Conservation (phyloP, 2,888 invertebrate genomes). For the Leptogaster cylindrica region DNA sequence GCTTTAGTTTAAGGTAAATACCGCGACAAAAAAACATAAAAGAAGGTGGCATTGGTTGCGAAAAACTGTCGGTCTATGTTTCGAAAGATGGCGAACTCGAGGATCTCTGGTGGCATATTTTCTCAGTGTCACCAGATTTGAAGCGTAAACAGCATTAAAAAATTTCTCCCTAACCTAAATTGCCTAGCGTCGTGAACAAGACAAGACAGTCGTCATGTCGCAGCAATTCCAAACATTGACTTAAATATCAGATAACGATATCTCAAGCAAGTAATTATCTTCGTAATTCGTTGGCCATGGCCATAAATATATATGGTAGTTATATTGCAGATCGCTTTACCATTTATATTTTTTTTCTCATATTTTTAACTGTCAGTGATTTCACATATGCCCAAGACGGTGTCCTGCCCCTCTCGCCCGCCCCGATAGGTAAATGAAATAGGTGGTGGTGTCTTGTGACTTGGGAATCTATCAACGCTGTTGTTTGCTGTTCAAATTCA, state of each 20-base stretch:
- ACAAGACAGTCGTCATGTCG: slow-evolving; percentile 15
- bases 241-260: slow-evolving; percentile 35
- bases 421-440: too few species aligned
- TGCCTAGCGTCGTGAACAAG: background rate
- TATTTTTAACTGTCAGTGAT: slow-evolving; percentile 19
- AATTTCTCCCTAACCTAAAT: slow-evolving; percentile 15
- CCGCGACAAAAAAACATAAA: too few species aligned
- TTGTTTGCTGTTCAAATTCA: slow-evolving; percentile 29
- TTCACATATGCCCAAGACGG: background rate
- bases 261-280: slow-evolving; percentile 28
- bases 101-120: too few species aligned
- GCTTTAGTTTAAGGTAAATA: too few species aligned
- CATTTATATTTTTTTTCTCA: too few species aligned
- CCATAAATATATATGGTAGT: slow-evolving; percentile 37
- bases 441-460: slow-evolving; percentile 21
- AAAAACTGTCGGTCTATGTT: too few species aligned
- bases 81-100: too few species aligned
- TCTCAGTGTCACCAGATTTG: too few species aligned
- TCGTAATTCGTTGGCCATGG: slow-evolving; percentile 19
- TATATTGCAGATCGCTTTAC: slow-evolving; percentile 25
- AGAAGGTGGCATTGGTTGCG: too few species aligned
- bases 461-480: too few species aligned
- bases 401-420: background rate
- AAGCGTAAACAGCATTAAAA: background rate
- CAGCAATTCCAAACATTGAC: slow-evolving; percentile 35